Base-by-base conservation (phyloP, 2,113 vertebrate genomes). In the Danionella cerebrum region DNA sequence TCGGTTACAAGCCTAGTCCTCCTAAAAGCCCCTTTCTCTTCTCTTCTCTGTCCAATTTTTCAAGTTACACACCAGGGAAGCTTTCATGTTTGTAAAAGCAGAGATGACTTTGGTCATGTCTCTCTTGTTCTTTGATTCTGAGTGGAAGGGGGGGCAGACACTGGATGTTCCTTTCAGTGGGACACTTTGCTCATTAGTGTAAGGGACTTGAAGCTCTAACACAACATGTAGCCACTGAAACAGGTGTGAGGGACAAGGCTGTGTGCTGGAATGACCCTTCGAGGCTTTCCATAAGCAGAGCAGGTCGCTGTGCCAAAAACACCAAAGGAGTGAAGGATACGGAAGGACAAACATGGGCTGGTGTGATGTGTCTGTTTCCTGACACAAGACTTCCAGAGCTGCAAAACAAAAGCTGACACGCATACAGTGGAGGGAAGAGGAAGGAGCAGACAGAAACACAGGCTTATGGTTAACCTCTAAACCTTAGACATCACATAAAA, bases 101-200 rank as follows among this genome's bases (percentile, higher is more conserved):
- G 70, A 36, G 78, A 74, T 3, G 80, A 86, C 84, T 86, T 83
- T 84, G 82, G 79, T 81, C 75, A 51, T 67, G 54, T 54, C 67
- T 76, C 72, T 75, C 83, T 71, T 72, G 73, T 70, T 76, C 59
- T 74, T 66, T 67, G 27, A 70, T 63, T 52, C 29, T 10, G 18
- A 69, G 72, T 66, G 33, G 51, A 70, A 68, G 64, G 67, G 83
- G n/a, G 77, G 76, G 69, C 84, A 73, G 76, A 73, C 78, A 78
- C 84, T 74, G 81, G 76, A 11, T 14, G 69, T 78, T 82, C 75
- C 27, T 67, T 76, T 79, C 80, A 55, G 66, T 65, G 53, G 84
- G 79, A 85, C 63, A 75, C 82, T 87, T 86, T 87, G 79, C 85
- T 89, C 86, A 84, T 88, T 89, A 88, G 80, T 76, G 72, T 45